These are phyloP conservation scores for Cephalotes varians DNA, from an alignment of 2,888 invertebrate species.

Conservation along the genomic window DNA sequence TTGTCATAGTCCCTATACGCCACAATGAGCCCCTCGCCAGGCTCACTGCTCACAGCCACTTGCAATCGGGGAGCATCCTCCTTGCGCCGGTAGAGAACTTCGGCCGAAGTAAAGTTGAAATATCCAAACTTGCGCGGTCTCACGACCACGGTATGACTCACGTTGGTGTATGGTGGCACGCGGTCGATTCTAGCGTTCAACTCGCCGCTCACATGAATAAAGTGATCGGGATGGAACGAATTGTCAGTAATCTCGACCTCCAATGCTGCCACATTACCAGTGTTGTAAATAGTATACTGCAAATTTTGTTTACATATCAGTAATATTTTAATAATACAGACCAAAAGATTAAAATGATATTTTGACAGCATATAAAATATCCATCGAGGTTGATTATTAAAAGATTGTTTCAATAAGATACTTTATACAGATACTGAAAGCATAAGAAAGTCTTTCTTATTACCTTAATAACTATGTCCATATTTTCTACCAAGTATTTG, in stretches of 20 bases:
- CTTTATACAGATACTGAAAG: not conserved
- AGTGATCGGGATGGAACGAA: constrained; percentile 97
- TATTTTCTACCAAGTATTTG: constrained; percentile 97
- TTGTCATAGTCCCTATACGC: constrained; percentile 97
- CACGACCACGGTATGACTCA: constrained; percentile 97
- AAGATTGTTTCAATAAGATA: not conserved
- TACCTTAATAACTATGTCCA: constrained; percentile 96
- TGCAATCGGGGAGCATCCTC: constrained; percentile 92
- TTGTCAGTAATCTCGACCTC: constrained; percentile 95
- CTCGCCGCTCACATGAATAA: constrained; percentile 95
- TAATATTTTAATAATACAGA: not conserved
- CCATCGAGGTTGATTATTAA: not conserved
- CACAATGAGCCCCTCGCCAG: constrained; percentile 98
- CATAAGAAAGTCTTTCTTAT: constrained; percentile 12
- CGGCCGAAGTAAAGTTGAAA: constrained; percentile 98
- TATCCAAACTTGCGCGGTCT: constrained; percentile 96
- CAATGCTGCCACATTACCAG: constrained; percentile 96
- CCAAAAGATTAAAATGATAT: not conserved
- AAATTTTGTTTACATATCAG: constrained; percentile 59
- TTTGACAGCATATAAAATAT: not conserved
- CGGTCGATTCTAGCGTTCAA: constrained; percentile 93
- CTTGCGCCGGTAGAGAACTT: constrained; percentile 94
- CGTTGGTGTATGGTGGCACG: constrained; percentile 97
- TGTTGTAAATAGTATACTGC: constrained; percentile 95
- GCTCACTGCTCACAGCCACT: constrained; percentile 92